Conservation (phyloP, 2,797 vertebrate species). For the Scleropages formosus region DNA sequence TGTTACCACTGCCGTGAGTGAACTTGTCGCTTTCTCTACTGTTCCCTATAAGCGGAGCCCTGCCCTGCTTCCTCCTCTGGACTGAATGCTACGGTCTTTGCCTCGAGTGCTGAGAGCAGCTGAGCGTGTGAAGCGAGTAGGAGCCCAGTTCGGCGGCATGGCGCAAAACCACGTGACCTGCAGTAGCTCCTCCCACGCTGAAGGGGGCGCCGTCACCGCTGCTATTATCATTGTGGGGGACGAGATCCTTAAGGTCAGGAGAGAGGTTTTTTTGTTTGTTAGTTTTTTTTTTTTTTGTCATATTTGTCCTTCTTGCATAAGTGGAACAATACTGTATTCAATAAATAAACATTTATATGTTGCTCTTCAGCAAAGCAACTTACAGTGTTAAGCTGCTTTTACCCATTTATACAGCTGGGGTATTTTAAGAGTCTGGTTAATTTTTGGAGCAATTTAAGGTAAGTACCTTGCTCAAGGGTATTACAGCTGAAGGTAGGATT, state of each 20-base stretch:
- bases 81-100: constrained; percentile 51
- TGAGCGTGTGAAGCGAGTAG: constrained; percentile 61
- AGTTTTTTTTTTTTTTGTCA: neutral
- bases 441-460: too few relatives aligned
- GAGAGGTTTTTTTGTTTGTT: neutral
- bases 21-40: neutral
- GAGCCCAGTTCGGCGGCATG: constrained; percentile 67
- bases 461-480: too few relatives aligned
- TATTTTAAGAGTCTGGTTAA: too few relatives aligned
- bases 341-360: too few relatives aligned
- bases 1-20: too few relatives aligned
- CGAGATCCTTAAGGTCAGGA: constrained; percentile 90
- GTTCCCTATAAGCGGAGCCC: too few relatives aligned
- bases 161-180: constrained; percentile 47
- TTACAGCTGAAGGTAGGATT: too few relatives aligned
- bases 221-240: constrained; percentile 92
- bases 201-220: constrained; percentile 68
- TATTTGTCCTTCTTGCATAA: too few relatives aligned
- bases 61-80: constrained; percentile 34
- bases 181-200: constrained; percentile 37
- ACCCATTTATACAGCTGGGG: too few relatives aligned
- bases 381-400: too few relatives aligned
- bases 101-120: constrained; percentile 59
- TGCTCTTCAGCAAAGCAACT: too few relatives aligned
- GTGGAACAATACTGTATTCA: too few relatives aligned